A percentile compares a stretch with the other conserved stretches of the same genome.
Conservation (phyloP, 2,888 invertebrate genomes). For the Tortrix viridana region DNA sequence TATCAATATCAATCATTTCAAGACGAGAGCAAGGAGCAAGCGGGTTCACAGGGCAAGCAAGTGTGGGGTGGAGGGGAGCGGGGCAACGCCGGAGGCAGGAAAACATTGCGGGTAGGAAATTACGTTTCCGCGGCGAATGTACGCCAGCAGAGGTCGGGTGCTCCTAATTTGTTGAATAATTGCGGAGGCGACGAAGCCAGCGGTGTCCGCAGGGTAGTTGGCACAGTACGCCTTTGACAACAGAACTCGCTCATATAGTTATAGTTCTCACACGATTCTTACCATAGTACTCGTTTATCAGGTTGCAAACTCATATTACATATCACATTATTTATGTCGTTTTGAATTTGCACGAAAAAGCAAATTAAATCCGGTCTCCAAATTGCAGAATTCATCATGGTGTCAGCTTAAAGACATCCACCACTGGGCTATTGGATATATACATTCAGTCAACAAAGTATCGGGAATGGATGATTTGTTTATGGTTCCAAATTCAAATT, state of each 20-base stretch:
- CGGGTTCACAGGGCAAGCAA: constrained; percentile 30
- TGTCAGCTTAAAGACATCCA: too few relatives aligned
- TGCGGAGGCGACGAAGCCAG: constrained; percentile 50
- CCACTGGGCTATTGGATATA: too few relatives aligned
- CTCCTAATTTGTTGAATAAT: constrained; percentile 71
- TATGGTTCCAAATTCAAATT: too few relatives aligned
- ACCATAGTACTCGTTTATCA: too few relatives aligned
- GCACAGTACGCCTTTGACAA: constrained; percentile 23
- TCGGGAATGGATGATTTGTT: too few relatives aligned
- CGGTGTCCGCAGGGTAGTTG: constrained; percentile 10
- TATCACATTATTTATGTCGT: too few relatives aligned
- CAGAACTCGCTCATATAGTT: background rate
- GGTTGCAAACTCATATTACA: too few relatives aligned
- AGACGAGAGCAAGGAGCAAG: constrained; percentile 31
- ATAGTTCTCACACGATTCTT: background rate
- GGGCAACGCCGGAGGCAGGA: constrained; percentile 52
- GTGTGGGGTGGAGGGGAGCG: background rate
- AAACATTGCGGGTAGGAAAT: constrained; percentile 67
- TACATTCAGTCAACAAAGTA: too few relatives aligned
- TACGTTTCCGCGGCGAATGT: constrained; percentile 52
- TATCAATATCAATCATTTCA: constrained; percentile 47
- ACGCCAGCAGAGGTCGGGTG: constrained; percentile 53
- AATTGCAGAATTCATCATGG: too few relatives aligned
- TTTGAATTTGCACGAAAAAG: too few relatives aligned
- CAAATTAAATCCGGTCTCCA: too few relatives aligned